Conservation (phyloP, 2,797 vertebrate species). For the Cirrhinus molitorella region DNA sequence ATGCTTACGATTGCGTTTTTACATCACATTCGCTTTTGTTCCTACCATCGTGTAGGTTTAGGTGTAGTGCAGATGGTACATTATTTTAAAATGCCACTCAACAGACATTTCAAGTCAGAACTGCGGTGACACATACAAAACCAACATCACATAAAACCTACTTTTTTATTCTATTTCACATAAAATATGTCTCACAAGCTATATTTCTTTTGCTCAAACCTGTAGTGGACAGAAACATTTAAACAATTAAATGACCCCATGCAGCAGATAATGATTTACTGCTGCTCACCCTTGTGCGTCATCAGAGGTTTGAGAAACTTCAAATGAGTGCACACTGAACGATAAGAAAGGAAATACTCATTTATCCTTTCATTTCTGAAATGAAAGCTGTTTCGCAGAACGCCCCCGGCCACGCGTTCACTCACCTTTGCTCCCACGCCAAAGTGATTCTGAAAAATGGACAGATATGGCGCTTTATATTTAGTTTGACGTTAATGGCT, state of each 20-base stretch:
- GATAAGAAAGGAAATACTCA: conserved; percentile 16
- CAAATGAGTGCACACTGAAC: conserved; percentile 6
- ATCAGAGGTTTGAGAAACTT: conserved; percentile 11
- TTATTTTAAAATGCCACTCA: too few relatives aligned
- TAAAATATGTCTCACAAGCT: too few relatives aligned
- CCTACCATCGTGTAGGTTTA: too few relatives aligned
- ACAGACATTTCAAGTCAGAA: too few relatives aligned
- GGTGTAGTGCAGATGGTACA: too few relatives aligned
- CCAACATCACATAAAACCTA: too few relatives aligned
- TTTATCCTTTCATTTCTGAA: conserved; percentile 31
- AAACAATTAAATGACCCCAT: conserved; percentile 11
- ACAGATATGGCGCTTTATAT: conserved; percentile 10
- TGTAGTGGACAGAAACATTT: neutral
- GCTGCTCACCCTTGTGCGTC: neutral
- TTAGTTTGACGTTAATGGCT: conserved; percentile 38
- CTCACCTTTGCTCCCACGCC: conserved; percentile 6
- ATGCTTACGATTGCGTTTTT: too few relatives aligned
- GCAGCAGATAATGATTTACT: neutral
- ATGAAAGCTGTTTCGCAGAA: neutral
- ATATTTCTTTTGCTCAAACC: neutral
- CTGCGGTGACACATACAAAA: too few relatives aligned
- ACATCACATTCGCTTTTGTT: too few relatives aligned
- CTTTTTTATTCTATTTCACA: too few relatives aligned
- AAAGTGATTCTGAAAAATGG: conserved; percentile 25
- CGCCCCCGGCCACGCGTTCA: neutral